phyloP scores from a whole-genome alignment of 2,113 vertebrate genomes.

The Sphyrna mokarran region DNA sequence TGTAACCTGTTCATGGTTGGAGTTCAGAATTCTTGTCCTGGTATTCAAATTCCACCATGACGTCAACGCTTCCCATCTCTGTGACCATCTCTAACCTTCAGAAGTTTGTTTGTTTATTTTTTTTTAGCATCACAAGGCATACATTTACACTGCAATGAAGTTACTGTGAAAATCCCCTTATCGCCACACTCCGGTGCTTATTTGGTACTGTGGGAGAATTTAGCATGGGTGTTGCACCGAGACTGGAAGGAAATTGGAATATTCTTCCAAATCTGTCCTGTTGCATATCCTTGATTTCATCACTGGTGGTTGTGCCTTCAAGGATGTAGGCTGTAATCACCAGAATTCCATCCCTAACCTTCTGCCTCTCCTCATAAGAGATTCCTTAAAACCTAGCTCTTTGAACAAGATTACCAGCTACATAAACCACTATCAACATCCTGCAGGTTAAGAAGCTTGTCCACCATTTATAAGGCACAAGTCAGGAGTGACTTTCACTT shows the following conservation, averaged over 20 bases:
- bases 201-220: too few relatives aligned
- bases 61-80: background rate
- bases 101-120: too few relatives aligned
- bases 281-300: background rate
- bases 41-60: background rate
- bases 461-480: too few relatives aligned
- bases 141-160: too few relatives aligned
- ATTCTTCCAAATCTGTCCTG: background rate
- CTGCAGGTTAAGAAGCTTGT: too few relatives aligned
- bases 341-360: background rate
- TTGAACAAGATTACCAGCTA: background rate
- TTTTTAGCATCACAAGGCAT: too few relatives aligned
- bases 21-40: background rate
- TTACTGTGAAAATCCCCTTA: too few relatives aligned
- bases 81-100: background rate
- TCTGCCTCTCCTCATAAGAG: background rate
- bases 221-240: too few relatives aligned
- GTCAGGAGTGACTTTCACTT: too few relatives aligned
- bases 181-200: too few relatives aligned
- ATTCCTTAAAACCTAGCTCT: background rate
- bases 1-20: background rate
- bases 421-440: too few relatives aligned
- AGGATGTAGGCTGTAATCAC: background rate
- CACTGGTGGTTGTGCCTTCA: background rate
- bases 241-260: too few relatives aligned